A percentile compares a stretch with the other conserved stretches of the same genome.
These are phyloP conservation scores for Drosophila parvula DNA, from an alignment of 1,140 invertebrate species.

Conservation along the genomic window DNA sequence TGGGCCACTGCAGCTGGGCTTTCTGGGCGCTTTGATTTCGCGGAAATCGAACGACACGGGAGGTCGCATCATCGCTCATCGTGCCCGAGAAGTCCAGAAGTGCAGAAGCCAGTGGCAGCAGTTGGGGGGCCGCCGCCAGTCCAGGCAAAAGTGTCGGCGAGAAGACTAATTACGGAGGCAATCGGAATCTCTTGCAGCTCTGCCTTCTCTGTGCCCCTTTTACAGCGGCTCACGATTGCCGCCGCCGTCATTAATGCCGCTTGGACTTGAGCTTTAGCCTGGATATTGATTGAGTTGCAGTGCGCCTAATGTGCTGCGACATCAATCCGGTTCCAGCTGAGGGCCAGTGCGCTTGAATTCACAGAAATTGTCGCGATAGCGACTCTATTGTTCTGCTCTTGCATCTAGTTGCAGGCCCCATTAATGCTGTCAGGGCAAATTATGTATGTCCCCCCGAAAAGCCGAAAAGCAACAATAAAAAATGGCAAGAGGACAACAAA, in stretches of 20 bases:
- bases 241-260: slow-evolving; percentile 68
- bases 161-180: slow-evolving; percentile 76
- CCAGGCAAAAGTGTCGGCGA: slow-evolving; percentile 68
- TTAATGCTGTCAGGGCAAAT: slow-evolving; percentile 49
- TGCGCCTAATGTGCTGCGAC: slow-evolving; percentile 81
- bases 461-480: slow-evolving; percentile 7
- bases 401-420: slow-evolving; percentile 45
- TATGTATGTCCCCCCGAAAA: slow-evolving; percentile 35
- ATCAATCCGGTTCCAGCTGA: slow-evolving; percentile 60
- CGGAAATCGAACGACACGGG: slow-evolving; percentile 79
- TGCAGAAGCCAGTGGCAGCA: slow-evolving; percentile 30
- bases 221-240: slow-evolving; percentile 52
- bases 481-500: slow-evolving; percentile 21
- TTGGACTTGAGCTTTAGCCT: slow-evolving; percentile 56
- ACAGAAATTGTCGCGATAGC: slow-evolving; percentile 59
- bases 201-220: slow-evolving; percentile 12
- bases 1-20: slow-evolving; percentile 73
- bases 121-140: slow-evolving; percentile 23
- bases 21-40: slow-evolving; percentile 70
- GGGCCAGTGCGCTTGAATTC: slow-evolving; percentile 47
- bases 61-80: slow-evolving; percentile 80
- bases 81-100: slow-evolving; percentile 39
- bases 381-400: slow-evolving; percentile 39
- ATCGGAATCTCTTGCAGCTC: slow-evolving; percentile 32
- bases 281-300: slow-evolving; percentile 79